phyloP scores from a whole-genome alignment of 2,888 invertebrate genomes.

The Andrena chrysosceles region DNA sequence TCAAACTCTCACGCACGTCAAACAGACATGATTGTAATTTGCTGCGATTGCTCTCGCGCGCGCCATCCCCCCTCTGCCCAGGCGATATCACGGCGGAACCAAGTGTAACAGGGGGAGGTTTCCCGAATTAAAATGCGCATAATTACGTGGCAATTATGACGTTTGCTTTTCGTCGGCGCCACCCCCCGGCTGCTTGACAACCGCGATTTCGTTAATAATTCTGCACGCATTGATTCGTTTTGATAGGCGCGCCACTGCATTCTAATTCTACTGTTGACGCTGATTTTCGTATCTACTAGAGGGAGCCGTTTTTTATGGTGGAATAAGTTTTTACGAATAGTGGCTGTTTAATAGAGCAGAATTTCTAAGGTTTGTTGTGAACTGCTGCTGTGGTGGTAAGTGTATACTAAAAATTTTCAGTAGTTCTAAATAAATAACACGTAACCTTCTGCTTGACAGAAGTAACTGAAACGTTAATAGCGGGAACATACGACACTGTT shows the following conservation, averaged over 20 bases:
- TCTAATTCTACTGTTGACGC: background rate
- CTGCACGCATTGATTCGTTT: conserved; percentile 26
- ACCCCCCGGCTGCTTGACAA: conserved; percentile 35
- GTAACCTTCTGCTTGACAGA: background rate
- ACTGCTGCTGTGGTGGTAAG: no score
- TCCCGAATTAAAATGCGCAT: conserved; percentile 73
- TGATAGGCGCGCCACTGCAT: background rate
- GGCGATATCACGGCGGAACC: conserved; percentile 24
- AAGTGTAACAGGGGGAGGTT: conserved; percentile 28
- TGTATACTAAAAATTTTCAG: no score
- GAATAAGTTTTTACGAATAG: no score
- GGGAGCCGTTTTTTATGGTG: no score
- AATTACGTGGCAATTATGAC: conserved; percentile 74
- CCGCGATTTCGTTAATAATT: conserved; percentile 55
- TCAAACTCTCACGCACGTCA: conserved; percentile 71
- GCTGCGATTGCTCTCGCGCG: conserved; percentile 62
- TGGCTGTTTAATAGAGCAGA: no score
- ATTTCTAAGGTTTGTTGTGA: no score
- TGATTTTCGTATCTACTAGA: background rate
- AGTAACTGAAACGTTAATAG: background rate
- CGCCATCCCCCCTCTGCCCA: background rate
- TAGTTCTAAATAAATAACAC: background rate
- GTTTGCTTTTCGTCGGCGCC: conserved; percentile 68
- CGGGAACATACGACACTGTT: background rate
- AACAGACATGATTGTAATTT: conserved; percentile 71